Evolutionary conservation across 2,113 vertebrate genomes (phyloP).

Genomic region (Chlamydotis undulata): DNA sequence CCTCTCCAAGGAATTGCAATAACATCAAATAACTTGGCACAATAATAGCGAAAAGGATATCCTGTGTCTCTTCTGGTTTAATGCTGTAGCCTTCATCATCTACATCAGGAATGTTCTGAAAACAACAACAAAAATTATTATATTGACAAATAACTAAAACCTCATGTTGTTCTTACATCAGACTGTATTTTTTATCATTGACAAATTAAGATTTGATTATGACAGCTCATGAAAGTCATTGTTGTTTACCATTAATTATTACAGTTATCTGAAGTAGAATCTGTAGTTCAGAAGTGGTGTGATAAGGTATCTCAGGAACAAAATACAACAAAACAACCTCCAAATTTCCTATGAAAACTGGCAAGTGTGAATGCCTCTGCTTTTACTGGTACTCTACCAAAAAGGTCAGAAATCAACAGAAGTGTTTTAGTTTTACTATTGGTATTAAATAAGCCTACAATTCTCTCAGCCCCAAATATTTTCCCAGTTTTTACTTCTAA

Average conservation of each 20-base stretch:
- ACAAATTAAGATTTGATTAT: not conserved
- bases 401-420: not conserved
- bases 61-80: slow-evolving; percentile 90
- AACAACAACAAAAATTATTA: not conserved
- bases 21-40: not conserved
- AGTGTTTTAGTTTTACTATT: not conserved
- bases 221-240: not conserved
- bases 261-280: not conserved
- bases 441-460: not conserved
- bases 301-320: not conserved
- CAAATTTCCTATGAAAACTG: not conserved
- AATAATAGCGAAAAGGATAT: slow-evolving; percentile 83
- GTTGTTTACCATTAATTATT: not conserved
- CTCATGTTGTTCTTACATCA: not conserved
- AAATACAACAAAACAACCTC: not conserved
- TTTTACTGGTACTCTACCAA: not conserved
- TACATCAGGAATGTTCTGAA: slow-evolving; percentile 91
- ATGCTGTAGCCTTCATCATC: slow-evolving; percentile 97
- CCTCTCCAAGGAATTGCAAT: not conserved
- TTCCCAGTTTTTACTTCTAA: not conserved
- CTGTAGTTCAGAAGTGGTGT: not conserved
- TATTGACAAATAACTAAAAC: not conserved
- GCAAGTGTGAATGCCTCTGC: not conserved
- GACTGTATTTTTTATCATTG: not conserved
- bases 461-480: not conserved